Base-by-base conservation (phyloP, 2,113 vertebrate species). In the Alligator mississippiensis region DNA sequence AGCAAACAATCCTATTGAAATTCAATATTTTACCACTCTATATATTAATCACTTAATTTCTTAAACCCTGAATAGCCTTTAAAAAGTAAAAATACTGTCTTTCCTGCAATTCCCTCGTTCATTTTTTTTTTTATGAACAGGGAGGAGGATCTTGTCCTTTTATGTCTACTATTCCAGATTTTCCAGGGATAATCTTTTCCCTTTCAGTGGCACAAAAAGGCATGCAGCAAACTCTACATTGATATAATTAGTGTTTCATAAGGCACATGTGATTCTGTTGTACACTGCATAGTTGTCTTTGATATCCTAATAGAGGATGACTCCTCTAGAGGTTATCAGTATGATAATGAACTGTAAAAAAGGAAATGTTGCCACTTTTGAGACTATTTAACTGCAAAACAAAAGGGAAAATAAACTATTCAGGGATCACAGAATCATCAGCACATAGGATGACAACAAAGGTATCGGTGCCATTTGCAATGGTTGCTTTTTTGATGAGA, bases 1-100 rank as follows among this genome's bases (percentile, higher is more conserved):
- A 91, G 74, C 77, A 94, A 95, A 95, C 60, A 80, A 77, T 88
- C 61, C 19, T 38, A 90, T 24, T 80, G 89, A 94, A 97, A 92
- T 70, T 78, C 80, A 93, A 19, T 85, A 21, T 83, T 93, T 90
- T 64, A 90, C 66, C 59, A 80, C 21, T 92, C 81, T 7, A 19
- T 55, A 77, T 47, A 87, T 78, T 87, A 87, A 80, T 90, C 0
- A 55, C 79, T 82, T 9, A 61, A 78, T 89, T 94, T 94, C 88
- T 92, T 60, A 62, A 88, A 64, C 3, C 64, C 82, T 64, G 7
- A 62, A 75, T 82, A 30, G 13, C 30, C 92, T 94, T 86, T 85
- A 85, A 85, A 82, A 86, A 9, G 15, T 21, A 80, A 93, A 92
- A 96, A 82, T 77, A n/a, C 90, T 77, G 66, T 34, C 1, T 7